Conservation (phyloP, 2,888 invertebrate genomes). For the Drosophila cognata region DNA sequence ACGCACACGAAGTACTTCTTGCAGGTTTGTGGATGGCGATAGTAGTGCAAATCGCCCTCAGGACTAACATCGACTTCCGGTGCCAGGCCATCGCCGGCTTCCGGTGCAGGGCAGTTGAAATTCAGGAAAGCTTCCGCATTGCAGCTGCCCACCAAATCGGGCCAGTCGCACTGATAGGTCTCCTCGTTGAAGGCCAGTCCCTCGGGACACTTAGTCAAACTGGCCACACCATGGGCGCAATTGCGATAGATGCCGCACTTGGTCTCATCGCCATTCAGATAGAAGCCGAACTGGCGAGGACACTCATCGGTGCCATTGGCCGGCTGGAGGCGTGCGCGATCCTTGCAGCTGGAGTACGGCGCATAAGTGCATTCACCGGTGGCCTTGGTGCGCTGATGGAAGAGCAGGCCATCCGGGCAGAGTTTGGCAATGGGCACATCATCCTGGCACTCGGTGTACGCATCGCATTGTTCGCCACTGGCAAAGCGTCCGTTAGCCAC, state of each 20-base stretch:
- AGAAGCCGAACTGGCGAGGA: constrained; percentile 88
- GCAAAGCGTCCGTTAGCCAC: constrained; percentile 90
- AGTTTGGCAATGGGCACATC: constrained; percentile 90
- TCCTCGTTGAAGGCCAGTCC: constrained; percentile 92
- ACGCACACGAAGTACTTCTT: constrained; percentile 93
- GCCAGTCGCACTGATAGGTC: constrained; percentile 94
- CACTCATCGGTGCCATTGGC: constrained; percentile 89
- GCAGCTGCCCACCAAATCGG: constrained; percentile 92
- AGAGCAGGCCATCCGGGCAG: constrained; percentile 92
- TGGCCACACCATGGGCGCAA: constrained; percentile 91
- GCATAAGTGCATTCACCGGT: constrained; percentile 93
- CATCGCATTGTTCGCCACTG: constrained; percentile 90
- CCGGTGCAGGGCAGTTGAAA: constrained; percentile 88
- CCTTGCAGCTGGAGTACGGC: constrained; percentile 91
- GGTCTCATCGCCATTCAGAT: constrained; percentile 88
- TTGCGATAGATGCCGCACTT: constrained; percentile 93
- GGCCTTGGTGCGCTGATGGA: constrained; percentile 86
- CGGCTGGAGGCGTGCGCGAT: constrained; percentile 88
- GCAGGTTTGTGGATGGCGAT: constrained; percentile 88
- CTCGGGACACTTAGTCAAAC: constrained; percentile 91
- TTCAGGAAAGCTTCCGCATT: constrained; percentile 92
- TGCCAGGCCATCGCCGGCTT: constrained; percentile 58
- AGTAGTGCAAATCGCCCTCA: constrained; percentile 84
- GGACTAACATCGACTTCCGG: constrained; percentile 82
- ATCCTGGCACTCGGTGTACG: constrained; percentile 89